These are phyloP conservation scores for Gallinago nigripennis DNA, from an alignment of 2,797 vertebrate genomes.

Conservation along the genomic window DNA sequence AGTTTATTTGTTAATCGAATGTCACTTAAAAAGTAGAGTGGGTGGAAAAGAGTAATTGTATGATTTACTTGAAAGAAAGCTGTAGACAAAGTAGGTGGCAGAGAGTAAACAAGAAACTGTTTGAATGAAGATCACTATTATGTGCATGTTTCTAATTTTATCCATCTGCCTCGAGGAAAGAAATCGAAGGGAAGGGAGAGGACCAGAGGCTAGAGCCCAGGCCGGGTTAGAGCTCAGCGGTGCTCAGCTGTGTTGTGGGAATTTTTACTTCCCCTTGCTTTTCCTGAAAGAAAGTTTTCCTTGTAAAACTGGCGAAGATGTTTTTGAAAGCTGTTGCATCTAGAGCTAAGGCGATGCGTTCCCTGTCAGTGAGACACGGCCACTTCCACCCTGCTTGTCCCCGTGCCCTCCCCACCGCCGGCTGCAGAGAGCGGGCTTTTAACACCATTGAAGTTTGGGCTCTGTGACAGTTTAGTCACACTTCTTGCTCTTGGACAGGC, in stretches of 20 bases:
- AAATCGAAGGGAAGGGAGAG: neutral
- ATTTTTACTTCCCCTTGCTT: neutral
- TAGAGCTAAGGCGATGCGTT: neutral
- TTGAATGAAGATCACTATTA: neutral
- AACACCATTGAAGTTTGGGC: neutral
- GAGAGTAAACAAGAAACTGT: slow-evolving; percentile 33
- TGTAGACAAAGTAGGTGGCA: slow-evolving; percentile 44
- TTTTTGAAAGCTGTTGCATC: neutral
- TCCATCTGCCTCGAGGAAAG: neutral
- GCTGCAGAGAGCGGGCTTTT: neutral
- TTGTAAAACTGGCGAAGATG: neutral
- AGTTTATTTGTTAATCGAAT: slow-evolving; percentile 57
- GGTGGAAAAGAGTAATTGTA: slow-evolving; percentile 40
- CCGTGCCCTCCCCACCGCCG: neutral
- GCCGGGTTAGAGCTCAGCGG: neutral
- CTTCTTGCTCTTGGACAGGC: neutral
- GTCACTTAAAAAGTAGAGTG: slow-evolving; percentile 46
- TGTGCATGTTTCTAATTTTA: slow-evolving; percentile 24
- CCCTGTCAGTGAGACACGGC: neutral
- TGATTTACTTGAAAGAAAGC: slow-evolving; percentile 54
- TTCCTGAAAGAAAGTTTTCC: neutral
- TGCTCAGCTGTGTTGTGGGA: fast-evolving
- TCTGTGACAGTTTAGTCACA: neutral
- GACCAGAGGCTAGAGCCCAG: neutral
- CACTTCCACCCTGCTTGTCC: fast-evolving